Conservation (phyloP, 2,888 invertebrate species). For the Drosophila pseudotakahashii region DNA sequence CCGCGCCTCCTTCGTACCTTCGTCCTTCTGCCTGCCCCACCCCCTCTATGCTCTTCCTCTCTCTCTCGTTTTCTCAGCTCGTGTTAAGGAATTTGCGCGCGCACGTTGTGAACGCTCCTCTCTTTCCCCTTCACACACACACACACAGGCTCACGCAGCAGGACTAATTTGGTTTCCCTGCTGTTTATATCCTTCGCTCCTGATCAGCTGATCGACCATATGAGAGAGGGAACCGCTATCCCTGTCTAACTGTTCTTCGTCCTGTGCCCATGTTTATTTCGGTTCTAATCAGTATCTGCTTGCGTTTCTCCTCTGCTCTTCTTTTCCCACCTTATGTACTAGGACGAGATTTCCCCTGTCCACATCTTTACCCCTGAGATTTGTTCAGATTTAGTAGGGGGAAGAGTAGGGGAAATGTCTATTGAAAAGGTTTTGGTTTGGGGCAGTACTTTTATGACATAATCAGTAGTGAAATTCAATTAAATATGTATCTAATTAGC, state of each 20-base stretch:
- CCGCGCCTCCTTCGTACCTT: conserved; percentile 43
- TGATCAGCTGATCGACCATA: conserved; percentile 75
- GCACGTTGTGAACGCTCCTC: conserved; percentile 66
- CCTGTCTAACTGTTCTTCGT: conserved; percentile 66
- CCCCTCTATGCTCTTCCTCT: conserved; percentile 24
- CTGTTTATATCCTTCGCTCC: conserved; percentile 70
- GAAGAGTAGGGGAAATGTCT: neutral
- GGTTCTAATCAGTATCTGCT: conserved; percentile 69
- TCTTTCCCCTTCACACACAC: conserved; percentile 21
- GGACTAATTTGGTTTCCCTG: conserved; percentile 71
- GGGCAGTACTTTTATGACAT: neutral
- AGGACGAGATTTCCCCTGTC: conserved; percentile 64
- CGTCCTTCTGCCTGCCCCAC: conserved; percentile 48
- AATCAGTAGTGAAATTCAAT: no score
- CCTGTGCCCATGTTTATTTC: conserved; percentile 33
- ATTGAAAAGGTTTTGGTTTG: neutral
- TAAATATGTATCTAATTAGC: no score
- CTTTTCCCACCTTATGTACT: conserved; percentile 37
- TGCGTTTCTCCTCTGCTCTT: conserved; percentile 20
- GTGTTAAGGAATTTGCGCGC: conserved; percentile 78
- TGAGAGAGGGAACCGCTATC: conserved; percentile 58
- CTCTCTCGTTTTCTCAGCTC: conserved; percentile 46
- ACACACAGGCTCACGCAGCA: conserved; percentile 73
- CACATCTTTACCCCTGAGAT: conserved; percentile 16
- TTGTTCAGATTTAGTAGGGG: neutral